Conservation (phyloP, 2,113 vertebrate genomes). For the Irena cyanogastra region DNA sequence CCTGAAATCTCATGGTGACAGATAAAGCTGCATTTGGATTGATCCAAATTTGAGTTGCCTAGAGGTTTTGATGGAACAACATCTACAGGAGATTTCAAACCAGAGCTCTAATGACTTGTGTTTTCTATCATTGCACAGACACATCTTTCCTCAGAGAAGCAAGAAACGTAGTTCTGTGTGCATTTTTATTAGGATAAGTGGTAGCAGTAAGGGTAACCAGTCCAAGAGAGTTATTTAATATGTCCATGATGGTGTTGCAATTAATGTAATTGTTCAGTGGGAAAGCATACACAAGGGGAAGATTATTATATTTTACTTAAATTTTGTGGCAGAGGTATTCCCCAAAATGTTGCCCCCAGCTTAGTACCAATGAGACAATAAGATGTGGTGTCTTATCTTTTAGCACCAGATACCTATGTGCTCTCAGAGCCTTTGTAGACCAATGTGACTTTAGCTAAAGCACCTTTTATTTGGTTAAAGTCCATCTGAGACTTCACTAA, state of each 20-base stretch:
- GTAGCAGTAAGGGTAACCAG: neutral
- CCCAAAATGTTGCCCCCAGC: neutral
- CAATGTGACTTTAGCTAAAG: neutral
- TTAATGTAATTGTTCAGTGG: neutral
- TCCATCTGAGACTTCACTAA: neutral
- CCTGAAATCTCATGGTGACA: neutral
- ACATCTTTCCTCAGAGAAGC: neutral
- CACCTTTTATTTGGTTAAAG: neutral
- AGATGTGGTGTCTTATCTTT: neutral
- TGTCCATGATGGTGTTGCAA: neutral
- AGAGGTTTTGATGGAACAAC: neutral
- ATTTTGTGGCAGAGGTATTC: neutral
- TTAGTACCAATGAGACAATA: neutral
- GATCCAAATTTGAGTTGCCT: neutral
- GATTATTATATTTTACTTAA: neutral
- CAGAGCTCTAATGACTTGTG: neutral
- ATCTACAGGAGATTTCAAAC: neutral
- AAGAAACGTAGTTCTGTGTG: neutral
- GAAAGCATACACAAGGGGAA: neutral
- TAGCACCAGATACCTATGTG: accelerated
- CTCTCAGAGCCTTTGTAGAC: neutral
- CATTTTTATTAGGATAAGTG: neutral
- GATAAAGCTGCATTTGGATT: neutral
- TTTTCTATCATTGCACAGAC: neutral
- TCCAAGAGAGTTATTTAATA: neutral